Base-by-base conservation (phyloP, 2,113 vertebrate species). In the Petromus typicus region DNA sequence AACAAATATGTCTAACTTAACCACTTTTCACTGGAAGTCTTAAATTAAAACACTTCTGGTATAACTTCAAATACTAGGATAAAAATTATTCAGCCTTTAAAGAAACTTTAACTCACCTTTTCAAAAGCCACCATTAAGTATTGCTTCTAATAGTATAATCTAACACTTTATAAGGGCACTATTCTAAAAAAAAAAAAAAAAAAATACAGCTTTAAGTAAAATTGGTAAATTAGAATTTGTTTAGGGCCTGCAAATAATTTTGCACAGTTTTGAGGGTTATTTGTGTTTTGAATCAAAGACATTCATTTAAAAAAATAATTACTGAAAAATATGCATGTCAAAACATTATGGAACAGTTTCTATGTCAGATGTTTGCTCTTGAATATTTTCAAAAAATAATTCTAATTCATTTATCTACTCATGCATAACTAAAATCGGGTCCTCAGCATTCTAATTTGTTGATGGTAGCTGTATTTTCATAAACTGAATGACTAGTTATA, bases 221-320 rank as follows among this genome's bases (percentile, higher is more conserved):
- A 92, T 0, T 75, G 37, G 86, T 27, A 86, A 93, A 86, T 93
- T 76, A 86, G 82, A 96, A 78, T 32, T 96, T 75, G 10, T 86
- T 89, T 5, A 90, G 76, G 9, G 56, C 14, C 81, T 92, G 9
- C 48, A 90, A 89, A 57, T 80, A 94, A 90, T 92, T 86, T 90
- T 64, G 12, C 27, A 69, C 25, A 87, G 45, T 61, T 90, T 12
- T 88, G 7, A 80, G 37, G 40, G 61, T 61, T 90, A 67, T 63
- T 93, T 88, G 23, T 81, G 32, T 57, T 94, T 51, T 88, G 51
- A 95, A 84, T 88, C 76, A 90, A 79, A 90, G 43, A 75, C 37
- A 91, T 22, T 61, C 23, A 75, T 88, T 80, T 63, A 63, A 30
- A 94, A 97, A 95, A 93, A 25, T 89, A 69, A 75, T 57, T 12